phyloP scores from a whole-genome alignment of 1,140 invertebrate species.

The Zaprionus camerounensis region DNA sequence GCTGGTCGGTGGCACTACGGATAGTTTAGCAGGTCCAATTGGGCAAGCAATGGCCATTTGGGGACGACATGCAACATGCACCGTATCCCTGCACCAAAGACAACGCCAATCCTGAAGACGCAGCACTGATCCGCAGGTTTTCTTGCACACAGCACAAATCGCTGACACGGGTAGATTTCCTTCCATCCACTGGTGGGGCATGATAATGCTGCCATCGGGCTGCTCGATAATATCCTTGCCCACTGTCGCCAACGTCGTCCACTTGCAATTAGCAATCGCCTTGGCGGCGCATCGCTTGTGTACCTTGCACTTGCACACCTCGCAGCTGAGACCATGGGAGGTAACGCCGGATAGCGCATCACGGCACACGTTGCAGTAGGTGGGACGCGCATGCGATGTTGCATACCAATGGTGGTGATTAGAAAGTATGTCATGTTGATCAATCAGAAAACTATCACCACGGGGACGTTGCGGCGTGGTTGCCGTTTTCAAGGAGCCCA shows the following conservation, averaged over 20 bases:
- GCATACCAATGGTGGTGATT: slow-evolving; percentile 96
- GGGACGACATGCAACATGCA: slow-evolving; percentile 95
- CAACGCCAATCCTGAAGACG: slow-evolving; percentile 97
- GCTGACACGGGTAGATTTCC: slow-evolving; percentile 97
- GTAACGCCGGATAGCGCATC: slow-evolving; percentile 96
- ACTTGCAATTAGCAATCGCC: slow-evolving; percentile 97
- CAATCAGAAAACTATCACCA: slow-evolving; percentile 85
- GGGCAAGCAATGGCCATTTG: slow-evolving; percentile 90
- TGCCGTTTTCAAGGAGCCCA: slow-evolving; percentile 90
- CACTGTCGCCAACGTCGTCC: slow-evolving; percentile 96
- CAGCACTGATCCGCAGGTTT: slow-evolving; percentile 97
- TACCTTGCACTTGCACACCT: slow-evolving; percentile 98
- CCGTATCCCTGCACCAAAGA: slow-evolving; percentile 96
- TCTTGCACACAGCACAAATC: slow-evolving; percentile 97
- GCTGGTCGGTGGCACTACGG: slow-evolving; percentile 96
- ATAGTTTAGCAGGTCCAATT: slow-evolving; percentile 93
- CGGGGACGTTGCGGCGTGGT: slow-evolving; percentile 87
- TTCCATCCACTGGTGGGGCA: slow-evolving; percentile 99
- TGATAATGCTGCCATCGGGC: slow-evolving; percentile 94
- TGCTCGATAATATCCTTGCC: slow-evolving; percentile 97
- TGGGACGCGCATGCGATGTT: slow-evolving; percentile 96
- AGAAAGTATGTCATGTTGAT: slow-evolving; percentile 89
- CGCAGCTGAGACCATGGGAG: slow-evolving; percentile 97
- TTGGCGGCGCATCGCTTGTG: slow-evolving; percentile 97
- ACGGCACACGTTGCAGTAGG: slow-evolving; percentile 98